Evolutionary conservation across 2,888 invertebrate species (phyloP), one percentile per base, ranked within the genome.

Genomic region (Aphodius sticticus): DNA sequence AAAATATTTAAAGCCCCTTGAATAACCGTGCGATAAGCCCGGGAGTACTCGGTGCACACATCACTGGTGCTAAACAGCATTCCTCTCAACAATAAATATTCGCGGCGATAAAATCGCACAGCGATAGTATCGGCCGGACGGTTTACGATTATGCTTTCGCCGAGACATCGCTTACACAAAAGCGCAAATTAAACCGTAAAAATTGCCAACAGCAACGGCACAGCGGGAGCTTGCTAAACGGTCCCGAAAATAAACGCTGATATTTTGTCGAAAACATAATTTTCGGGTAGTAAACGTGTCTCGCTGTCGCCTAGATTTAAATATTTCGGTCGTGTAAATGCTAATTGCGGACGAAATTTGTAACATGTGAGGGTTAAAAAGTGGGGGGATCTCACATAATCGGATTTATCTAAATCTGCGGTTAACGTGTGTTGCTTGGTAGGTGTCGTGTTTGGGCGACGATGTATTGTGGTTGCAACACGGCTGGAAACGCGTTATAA

Each of bases 1-100:
- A 53, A 53, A 53, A 53, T 53, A 53, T 53, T 53, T 53, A 53
- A 53, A 53, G 53, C 53, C 53, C 53, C 53, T 53, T 53, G 53
- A 53, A 53, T 53, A 53, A 53, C 12, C 7, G 53, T 53, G 4
- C 53, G 53, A 53, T 53, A 53, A 53, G 53, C 53, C 53, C 7
- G 53, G 9, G 12, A 53, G 53, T 12, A 53, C 53, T 12, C 53
- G 7, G 53, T 53, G 53, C 53, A 53, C 53, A 53, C 53, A 53
- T 53, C 53, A 53, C 53, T 53, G 53, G 12, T 53, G 53, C 12
- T 53, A 53, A 53, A 53, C 53, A 53, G 53, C 53, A 53, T 53
- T 53, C 53, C 53, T 53, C 9, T 12, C 7, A 5, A 53, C 53
- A 53, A 53, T 53, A 53, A 53, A 53, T 53, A 53, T 12, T 12